A percentile compares a stretch with the other conserved stretches of the same genome.
Evolutionary conservation across 2,888 invertebrate genomes (phyloP).

Genomic region (Synergus gifuensis): DNA sequence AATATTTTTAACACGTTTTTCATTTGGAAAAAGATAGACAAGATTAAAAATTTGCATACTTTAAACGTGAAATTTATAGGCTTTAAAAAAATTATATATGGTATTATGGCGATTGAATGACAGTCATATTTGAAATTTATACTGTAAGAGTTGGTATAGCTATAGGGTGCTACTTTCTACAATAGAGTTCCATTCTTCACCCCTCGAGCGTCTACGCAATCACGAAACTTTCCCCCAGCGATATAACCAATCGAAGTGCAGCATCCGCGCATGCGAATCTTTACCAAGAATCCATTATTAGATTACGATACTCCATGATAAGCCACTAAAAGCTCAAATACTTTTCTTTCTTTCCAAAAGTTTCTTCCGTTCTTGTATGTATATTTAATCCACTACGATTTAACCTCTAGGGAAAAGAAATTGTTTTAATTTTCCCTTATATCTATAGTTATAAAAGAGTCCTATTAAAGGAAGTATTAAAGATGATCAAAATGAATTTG

Average conservation of each 20-base stretch:
- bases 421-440: background rate
- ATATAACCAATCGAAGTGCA: slow-evolving; percentile 72
- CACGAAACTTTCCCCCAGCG: slow-evolving; percentile 63
- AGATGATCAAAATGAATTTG: background rate
- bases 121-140: background rate
- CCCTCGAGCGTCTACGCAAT: slow-evolving; percentile 69
- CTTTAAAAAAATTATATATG: too few relatives aligned
- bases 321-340: background rate
- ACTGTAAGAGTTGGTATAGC: background rate
- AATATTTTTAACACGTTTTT: background rate
- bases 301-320: slow-evolving; percentile 41
- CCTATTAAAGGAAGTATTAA: background rate
- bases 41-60: background rate
- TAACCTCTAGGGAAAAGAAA: background rate
- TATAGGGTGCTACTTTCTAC: background rate
- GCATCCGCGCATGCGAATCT: slow-evolving; percentile 75
- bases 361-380: background rate
- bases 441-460: background rate
- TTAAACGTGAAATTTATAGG: background rate
- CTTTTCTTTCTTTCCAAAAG: slow-evolving; percentile 15
- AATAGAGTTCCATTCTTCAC: slow-evolving; percentile 47
- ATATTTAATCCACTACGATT: background rate
- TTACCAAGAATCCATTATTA: slow-evolving; percentile 62
- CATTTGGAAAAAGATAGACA: background rate
- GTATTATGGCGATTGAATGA: background rate